These are phyloP conservation scores for Amiota minor DNA, from an alignment of 2,888 invertebrate species.

Conservation along the genomic window DNA sequence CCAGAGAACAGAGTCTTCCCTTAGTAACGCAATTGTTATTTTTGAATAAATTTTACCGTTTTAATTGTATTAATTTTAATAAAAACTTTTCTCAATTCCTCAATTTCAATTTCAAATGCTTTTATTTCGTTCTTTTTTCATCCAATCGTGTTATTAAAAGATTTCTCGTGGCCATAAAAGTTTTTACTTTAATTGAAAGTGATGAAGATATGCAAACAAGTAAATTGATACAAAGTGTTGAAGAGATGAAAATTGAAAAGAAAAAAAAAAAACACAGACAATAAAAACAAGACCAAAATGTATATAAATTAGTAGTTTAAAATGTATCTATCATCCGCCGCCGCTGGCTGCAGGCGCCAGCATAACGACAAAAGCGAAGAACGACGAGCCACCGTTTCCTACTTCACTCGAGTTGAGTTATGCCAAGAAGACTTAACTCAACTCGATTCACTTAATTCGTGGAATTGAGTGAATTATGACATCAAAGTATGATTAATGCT, in stretches of 20 bases:
- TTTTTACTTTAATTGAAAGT: conserved; percentile 61
- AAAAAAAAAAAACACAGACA: too few species aligned
- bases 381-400: neutral
- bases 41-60: too few species aligned
- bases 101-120: too few species aligned
- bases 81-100: too few species aligned
- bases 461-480: conserved; percentile 27
- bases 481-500: conserved; percentile 22
- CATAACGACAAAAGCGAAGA: neutral
- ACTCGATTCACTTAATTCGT: conserved; percentile 18
- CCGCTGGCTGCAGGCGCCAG: conserved; percentile 21
- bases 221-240: conserved; percentile 15
- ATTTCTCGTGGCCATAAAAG: neutral
- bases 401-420: neutral
- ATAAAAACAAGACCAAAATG: too few species aligned
- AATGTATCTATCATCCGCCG: conserved; percentile 3
- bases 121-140: too few species aligned
- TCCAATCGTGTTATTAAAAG: too few species aligned
- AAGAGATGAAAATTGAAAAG: conserved; percentile 4
- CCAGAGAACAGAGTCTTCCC: too few species aligned
- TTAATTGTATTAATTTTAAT: too few species aligned
- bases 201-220: conserved; percentile 51
- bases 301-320: conserved; percentile 3
- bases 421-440: neutral
- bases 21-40: too few species aligned